These are phyloP conservation scores for Lysandra bellargus DNA, from an alignment of 2,888 invertebrate genomes.

Conservation along the genomic window DNA sequence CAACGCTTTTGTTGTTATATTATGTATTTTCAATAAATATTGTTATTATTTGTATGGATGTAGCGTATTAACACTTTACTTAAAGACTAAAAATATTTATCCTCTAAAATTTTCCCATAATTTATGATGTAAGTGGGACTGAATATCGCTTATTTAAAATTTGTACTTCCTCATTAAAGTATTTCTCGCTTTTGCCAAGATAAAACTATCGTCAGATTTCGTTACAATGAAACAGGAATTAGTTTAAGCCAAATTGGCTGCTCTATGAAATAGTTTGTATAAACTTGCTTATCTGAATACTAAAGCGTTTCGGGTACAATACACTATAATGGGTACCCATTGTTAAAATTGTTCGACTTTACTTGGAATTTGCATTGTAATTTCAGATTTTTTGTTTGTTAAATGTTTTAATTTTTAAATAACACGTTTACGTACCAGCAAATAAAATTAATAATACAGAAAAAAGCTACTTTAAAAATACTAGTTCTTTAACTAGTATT, in stretches of 20 bases:
- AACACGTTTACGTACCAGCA: too few relatives aligned
- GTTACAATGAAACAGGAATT: conserved; percentile 23
- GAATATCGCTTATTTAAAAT: neutral
- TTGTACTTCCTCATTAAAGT: conserved; percentile 9
- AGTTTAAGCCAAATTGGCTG: conserved; percentile 9
- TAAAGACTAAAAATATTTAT: neutral
- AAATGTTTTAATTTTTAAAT: neutral
- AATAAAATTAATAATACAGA: too few relatives aligned
- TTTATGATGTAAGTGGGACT: neutral
- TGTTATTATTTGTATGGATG: neutral
- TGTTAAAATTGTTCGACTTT: neutral
- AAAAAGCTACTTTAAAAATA: too few relatives aligned
- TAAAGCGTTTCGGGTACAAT: neutral
- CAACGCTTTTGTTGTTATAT: conserved; percentile 54
- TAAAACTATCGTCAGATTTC: conserved; percentile 13
- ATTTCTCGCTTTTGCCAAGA: neutral
- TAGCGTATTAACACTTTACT: neutral
- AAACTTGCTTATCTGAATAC: conserved; percentile 14
- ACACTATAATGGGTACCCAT: neutral
- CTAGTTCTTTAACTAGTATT: too few relatives aligned
- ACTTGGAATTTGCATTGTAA: neutral
- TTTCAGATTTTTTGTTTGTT: neutral
- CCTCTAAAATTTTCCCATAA: neutral
- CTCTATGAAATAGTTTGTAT: conserved; percentile 17
- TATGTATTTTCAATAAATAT: conserved; percentile 35